Conservation (phyloP, 1,140 invertebrate species). For the fruit fly (Drosophila melanogaster) region Release_6_plus_ISO1_MT NT_033779.5:14503501-14504000, state of each 20-base stretch:
- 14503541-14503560: not conserved
- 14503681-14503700: slow-evolving; percentile 25
- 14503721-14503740: slow-evolving; percentile 53
- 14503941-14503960: slow-evolving; percentile 36
- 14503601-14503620: slow-evolving; percentile 41
- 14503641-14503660: slow-evolving; percentile 32
- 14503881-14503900: slow-evolving; percentile 59
- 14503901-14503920: slow-evolving; percentile 67
- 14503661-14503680: slow-evolving; percentile 20
- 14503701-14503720: slow-evolving; percentile 28
- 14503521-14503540: not conserved
- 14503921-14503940: slow-evolving; percentile 46
- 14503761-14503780: slow-evolving; percentile 78
- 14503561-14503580: slow-evolving; percentile 17
- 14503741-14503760: slow-evolving; percentile 84
- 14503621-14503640: slow-evolving; percentile 38
- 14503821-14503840: slow-evolving; percentile 51
- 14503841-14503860: slow-evolving; percentile 63
- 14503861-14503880: slow-evolving; percentile 79
- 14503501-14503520: too few relatives aligned
- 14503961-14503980: slow-evolving; percentile 54
- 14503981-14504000: slow-evolving; percentile 40
- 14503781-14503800: slow-evolving; percentile 71
- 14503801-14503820: slow-evolving; percentile 61
- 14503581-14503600: slow-evolving; percentile 6